Conservation (phyloP, 2,888 invertebrate genomes). For the Cyrtodaria siliqua region DNA sequence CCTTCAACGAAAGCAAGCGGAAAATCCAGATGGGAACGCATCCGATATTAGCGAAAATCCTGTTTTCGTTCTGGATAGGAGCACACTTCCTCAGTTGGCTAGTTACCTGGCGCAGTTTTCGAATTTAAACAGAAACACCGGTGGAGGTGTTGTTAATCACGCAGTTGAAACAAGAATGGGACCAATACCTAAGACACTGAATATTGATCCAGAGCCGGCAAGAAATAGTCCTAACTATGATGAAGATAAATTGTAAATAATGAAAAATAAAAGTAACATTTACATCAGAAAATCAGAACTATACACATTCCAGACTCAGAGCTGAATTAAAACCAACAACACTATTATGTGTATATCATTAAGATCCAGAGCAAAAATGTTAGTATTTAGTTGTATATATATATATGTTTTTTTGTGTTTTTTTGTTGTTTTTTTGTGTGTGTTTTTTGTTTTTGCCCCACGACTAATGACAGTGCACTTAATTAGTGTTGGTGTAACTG, state of each 20-base stretch:
- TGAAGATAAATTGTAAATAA: constrained; percentile 22
- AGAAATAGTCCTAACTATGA: constrained; percentile 5
- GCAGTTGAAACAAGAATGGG: background rate
- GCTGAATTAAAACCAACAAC: too few species aligned
- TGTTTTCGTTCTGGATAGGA: constrained; percentile 55
- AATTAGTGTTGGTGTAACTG: too few species aligned
- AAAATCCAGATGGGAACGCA: background rate
- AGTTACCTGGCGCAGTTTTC: constrained; percentile 51
- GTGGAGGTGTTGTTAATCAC: constrained; percentile 34
- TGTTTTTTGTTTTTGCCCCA: too few species aligned
- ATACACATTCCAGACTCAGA: too few species aligned
- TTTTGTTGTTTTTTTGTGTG: too few species aligned
- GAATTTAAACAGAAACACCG: constrained; percentile 19
- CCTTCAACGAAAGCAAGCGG: constrained; percentile 9
- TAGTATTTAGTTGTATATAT: too few species aligned
- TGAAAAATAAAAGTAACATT: too few species aligned
- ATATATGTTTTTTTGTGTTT: too few species aligned
- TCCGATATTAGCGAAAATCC: constrained; percentile 5
- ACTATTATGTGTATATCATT: too few species aligned
- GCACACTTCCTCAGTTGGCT: constrained; percentile 48
- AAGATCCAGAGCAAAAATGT: too few species aligned
- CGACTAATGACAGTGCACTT: too few species aligned
- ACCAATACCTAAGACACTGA: constrained; percentile 11
- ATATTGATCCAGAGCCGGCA: background rate
- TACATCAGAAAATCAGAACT: too few species aligned